Evolutionary conservation across 2,113 vertebrate genomes (phyloP).

Genomic region (Gallinago paraguaiae): DNA sequence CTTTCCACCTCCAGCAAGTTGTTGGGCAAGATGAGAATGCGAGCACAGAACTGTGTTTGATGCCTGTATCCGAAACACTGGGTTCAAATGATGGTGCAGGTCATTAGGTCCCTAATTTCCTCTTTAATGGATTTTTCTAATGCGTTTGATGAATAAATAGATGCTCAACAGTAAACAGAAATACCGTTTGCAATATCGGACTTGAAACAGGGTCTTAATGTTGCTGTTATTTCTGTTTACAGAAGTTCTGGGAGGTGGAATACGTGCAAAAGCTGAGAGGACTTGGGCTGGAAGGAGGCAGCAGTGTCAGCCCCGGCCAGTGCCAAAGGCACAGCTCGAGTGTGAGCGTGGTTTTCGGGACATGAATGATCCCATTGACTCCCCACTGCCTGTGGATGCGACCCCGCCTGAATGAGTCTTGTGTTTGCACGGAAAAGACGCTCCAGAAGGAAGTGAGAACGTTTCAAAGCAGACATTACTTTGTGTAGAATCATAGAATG

Average conservation of each 20-base stretch:
- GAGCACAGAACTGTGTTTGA: background rate
- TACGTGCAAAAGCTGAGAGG: background rate
- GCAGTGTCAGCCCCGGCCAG: background rate
- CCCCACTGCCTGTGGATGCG: accelerated
- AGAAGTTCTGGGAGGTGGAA: background rate
- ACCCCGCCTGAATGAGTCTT: background rate
- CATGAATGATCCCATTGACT: conserved; percentile 36
- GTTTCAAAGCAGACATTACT: background rate
- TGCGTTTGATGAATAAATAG: conserved; percentile 38
- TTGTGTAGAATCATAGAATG: background rate
- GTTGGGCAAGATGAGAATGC: background rate
- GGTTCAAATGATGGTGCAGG: background rate
- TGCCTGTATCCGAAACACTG: background rate
- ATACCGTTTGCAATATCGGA: conserved; percentile 1
- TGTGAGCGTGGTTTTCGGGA: accelerated
- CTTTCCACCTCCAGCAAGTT: conserved; percentile 23
- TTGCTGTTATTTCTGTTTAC: background rate
- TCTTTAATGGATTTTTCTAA: conserved; percentile 60
- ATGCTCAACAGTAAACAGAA: conserved; percentile 18
- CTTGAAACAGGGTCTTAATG: background rate
- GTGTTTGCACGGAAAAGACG: background rate
- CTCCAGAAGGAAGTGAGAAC: background rate
- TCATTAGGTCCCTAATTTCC: conserved; percentile 44
- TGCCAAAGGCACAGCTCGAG: background rate
- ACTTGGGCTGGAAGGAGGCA: background rate